These are phyloP conservation scores for Theodoxus fluviatilis DNA, from an alignment of 2,888 invertebrate species.

Conservation along the genomic window DNA sequence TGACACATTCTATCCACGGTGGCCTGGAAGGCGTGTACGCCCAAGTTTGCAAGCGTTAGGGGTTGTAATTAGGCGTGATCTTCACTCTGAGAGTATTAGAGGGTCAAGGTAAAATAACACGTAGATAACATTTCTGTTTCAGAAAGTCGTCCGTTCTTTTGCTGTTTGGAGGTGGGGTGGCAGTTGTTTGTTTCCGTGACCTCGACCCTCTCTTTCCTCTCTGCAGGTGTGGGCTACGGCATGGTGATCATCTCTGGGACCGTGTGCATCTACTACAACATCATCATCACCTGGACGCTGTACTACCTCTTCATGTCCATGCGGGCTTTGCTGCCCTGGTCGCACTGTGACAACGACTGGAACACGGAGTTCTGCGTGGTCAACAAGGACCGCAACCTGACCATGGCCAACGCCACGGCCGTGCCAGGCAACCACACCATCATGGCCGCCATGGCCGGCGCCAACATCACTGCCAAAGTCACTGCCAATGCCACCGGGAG, in stretches of 20 bases:
- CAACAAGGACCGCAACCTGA: slow-evolving; percentile 11
- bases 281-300: slow-evolving; percentile 64
- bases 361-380: slow-evolving; percentile 44
- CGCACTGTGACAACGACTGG: slow-evolving; percentile 57
- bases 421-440: background rate
- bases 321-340: slow-evolving; percentile 55
- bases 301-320: slow-evolving; percentile 62
- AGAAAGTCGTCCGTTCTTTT: no score
- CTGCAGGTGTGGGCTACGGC: slow-evolving; percentile 61
- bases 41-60: no score
- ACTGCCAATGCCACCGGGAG: slow-evolving; percentile 10
- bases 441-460: background rate
- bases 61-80: no score
- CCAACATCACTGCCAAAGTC: background rate
- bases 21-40: no score
- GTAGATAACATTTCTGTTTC: no score
- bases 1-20: no score
- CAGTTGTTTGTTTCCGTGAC: background rate
- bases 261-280: slow-evolving; percentile 64
- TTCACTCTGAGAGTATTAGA: no score
- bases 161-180: no score
- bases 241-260: slow-evolving; percentile 62
- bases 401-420: background rate
- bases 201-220: background rate
- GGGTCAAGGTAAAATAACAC: no score